Evolutionary conservation across 1,140 invertebrate species (phyloP).

Genomic region (Cydia amplana): DNA sequence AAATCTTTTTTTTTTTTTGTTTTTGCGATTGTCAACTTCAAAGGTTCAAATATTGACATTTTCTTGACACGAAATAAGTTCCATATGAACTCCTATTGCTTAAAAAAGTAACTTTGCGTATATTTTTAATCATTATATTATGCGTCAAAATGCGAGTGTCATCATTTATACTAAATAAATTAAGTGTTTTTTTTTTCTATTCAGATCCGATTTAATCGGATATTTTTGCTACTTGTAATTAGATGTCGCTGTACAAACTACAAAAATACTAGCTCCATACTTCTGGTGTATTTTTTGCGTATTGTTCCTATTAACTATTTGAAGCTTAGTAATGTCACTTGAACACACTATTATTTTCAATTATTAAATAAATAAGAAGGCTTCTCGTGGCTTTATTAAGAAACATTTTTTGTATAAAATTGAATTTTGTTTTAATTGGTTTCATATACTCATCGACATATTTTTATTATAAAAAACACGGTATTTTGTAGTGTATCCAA

Average conservation of each 20-base stretch:
- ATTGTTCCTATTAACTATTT: slow-evolving; percentile 8
- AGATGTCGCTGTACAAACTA: slow-evolving; percentile 33
- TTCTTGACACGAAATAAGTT: too few species aligned
- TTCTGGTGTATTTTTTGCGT: slow-evolving; percentile 20
- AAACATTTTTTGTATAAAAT: not conserved
- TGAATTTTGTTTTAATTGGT: not conserved
- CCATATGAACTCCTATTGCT: too few species aligned
- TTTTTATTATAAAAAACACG: not conserved
- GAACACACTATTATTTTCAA: slow-evolving; percentile 12
- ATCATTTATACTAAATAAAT: slow-evolving; percentile 19
- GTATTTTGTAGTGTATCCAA: slow-evolving; percentile 4
- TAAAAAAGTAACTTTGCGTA: too few species aligned
- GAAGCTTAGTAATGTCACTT: slow-evolving; percentile 21
- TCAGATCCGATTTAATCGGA: slow-evolving; percentile 67
- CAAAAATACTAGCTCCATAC: slow-evolving; percentile 18
- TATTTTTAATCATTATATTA: not conserved
- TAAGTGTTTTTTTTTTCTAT: slow-evolving; percentile 38
- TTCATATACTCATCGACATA: not conserved
- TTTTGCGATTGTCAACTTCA: too few species aligned
- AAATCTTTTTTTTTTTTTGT: too few species aligned
- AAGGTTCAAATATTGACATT: too few species aligned
- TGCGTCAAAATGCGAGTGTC: slow-evolving; percentile 13
- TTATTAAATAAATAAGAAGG: not conserved
- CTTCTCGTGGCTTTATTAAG: not conserved
- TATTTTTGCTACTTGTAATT: slow-evolving; percentile 53